Evolutionary conservation across 2,113 vertebrate species (phyloP), one percentile per base, ranked within the genome.

Genomic region (Oryzias curvinotus): DNA sequence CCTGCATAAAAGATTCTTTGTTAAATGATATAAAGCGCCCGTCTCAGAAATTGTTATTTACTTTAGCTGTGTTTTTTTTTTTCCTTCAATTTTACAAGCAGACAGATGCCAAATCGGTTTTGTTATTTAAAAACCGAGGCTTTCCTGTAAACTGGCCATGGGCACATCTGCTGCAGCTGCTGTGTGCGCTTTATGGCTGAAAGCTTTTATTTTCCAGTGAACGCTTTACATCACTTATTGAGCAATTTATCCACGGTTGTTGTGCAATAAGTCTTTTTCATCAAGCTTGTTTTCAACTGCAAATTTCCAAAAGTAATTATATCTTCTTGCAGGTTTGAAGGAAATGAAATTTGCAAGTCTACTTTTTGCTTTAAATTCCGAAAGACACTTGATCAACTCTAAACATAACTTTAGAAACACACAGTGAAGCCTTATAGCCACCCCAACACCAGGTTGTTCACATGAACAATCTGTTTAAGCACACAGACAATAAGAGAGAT

Each of bases 361-460:
- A 14, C 36, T 49, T 47, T 51, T 4, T 44, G 59, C 19, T 50
- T 53, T 42, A 30, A 13, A 16, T 16, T 5, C 30, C 3, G 12
- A 51, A 41, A 4, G 15, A 42, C 48, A 42, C 25, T 49, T 16
- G 12, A 21, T 62, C 19, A 62, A 52, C 60, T 62, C 49, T 51
- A 19, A 42, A 23, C 2, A 14, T 10, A 16, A 17, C 36, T 21
- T 48, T 17, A 21, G 23, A 41, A 51, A 13, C 52, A 17, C 17
- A 5, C 23, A 52, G 1, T 14, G 14, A 26, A 28, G 14, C 16
- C 15, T 15, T 17, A 5, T 19, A 3, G 1, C 28, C 48, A 25
- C 25, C 15, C 23, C 13, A 18, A 8, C 5, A 4, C n/a, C 52
- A 41, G 3, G n/a, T 42, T 55, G 30, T 25, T 5, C 28, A 16